Evolutionary conservation across 1,140 invertebrate species (phyloP).

Genomic region (Zaprionus taronus): DNA sequence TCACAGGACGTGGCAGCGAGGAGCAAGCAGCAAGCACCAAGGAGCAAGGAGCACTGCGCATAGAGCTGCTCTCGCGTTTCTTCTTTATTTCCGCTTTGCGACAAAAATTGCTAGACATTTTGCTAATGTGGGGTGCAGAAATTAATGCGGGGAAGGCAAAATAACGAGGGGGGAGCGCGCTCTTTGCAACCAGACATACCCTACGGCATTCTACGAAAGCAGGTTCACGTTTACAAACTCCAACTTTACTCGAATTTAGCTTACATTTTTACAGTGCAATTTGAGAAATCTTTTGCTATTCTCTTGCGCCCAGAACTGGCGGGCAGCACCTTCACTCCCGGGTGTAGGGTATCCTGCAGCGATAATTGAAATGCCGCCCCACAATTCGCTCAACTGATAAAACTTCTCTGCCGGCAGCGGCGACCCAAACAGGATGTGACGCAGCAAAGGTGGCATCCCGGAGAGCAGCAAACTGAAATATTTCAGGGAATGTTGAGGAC

Average conservation of each 20-base stretch:
- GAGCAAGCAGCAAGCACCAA: neutral
- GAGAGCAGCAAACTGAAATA: neutral
- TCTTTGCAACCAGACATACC: neutral
- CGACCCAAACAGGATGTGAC: conserved; percentile 33
- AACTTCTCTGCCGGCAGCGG: conserved; percentile 14
- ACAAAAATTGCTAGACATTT: conserved; percentile 52
- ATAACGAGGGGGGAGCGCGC: neutral
- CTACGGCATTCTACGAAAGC: neutral
- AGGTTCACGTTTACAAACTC: neutral
- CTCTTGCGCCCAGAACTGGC: neutral
- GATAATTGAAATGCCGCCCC: conserved; percentile 47
- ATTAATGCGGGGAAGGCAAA: neutral
- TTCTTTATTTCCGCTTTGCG: conserved; percentile 62
- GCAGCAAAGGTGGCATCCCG: neutral
- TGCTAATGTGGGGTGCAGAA: conserved; percentile 30
- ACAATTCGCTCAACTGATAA: conserved; percentile 40
- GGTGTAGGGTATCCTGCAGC: conserved; percentile 17
- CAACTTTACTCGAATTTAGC: neutral
- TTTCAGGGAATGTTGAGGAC: neutral
- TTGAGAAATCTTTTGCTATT: neutral
- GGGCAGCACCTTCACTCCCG: conserved; percentile 8
- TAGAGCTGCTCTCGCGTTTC: conserved; percentile 35
- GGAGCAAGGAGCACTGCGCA: conserved; percentile 4
- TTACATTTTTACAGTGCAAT: neutral
- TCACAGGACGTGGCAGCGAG: conserved; percentile 8